A percentile compares a stretch with the other conserved stretches of the same genome.
Conservation (phyloP, 2,888 invertebrate species). For the Drosophila emarginata region DNA sequence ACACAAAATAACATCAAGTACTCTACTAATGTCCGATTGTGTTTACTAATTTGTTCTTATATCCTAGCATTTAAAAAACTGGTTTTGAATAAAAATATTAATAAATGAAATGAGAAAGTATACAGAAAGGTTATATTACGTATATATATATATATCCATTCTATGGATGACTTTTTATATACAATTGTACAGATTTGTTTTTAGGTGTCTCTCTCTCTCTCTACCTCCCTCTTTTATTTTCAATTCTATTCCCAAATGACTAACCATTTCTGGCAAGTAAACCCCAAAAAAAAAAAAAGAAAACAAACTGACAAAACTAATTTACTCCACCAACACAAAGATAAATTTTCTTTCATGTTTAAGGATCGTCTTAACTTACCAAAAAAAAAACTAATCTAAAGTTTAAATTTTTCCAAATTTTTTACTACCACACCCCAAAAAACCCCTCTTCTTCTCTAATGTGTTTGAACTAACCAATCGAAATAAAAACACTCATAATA, state of each 20-base stretch:
- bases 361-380: constrained; percentile 61
- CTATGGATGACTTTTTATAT: background rate
- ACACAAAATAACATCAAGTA: constrained; percentile 28
- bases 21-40: constrained; percentile 57
- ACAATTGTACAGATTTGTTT: constrained; percentile 22
- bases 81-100: constrained; percentile 33
- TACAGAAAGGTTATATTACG: constrained; percentile 13
- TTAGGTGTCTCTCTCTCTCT: constrained; percentile 16
- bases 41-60: constrained; percentile 67
- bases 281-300: constrained; percentile 39
- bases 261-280: constrained; percentile 56
- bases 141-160: background rate
- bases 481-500: constrained; percentile 42
- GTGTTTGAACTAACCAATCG: constrained; percentile 53
- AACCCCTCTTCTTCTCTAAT: background rate
- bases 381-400: constrained; percentile 23
- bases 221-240: constrained; percentile 27
- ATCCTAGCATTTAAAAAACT: constrained; percentile 46
- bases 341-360: constrained; percentile 20
- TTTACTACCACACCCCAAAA: constrained; percentile 42
- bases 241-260: constrained; percentile 44
- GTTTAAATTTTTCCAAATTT: constrained; percentile 71
- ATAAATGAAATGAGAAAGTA: constrained; percentile 19
- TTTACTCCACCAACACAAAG: constrained; percentile 20
- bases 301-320: constrained; percentile 40